Evolutionary conservation across 2,113 vertebrate genomes (phyloP).

Genomic region (Dicentrarchus labrax): DNA sequence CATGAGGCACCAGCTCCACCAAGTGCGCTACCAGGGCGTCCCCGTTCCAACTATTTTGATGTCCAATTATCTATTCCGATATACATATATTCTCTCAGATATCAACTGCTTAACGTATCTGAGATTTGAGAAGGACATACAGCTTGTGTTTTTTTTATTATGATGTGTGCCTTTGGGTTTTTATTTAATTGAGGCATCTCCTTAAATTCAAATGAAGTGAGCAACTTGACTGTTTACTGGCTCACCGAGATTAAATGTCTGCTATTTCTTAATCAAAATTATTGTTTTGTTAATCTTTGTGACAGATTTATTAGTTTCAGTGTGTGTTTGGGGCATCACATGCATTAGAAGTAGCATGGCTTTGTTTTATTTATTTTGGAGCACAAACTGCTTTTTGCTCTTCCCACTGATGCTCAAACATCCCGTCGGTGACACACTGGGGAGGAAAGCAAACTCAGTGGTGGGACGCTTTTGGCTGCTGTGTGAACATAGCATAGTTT

Average conservation of each 20-base stretch:
- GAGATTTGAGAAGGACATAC: not conserved
- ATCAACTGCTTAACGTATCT: not conserved
- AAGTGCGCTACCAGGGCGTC: no score
- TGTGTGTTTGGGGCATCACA: not conserved
- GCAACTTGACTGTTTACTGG: no score
- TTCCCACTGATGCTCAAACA: conserved; percentile 18
- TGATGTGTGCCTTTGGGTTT: not conserved
- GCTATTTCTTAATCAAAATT: not conserved
- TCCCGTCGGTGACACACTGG: not conserved
- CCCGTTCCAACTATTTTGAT: not conserved
- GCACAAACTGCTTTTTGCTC: not conserved
- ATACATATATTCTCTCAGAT: not conserved
- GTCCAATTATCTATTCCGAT: not conserved
- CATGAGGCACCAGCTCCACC: no score
- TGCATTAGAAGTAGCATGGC: not conserved
- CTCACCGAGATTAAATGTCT: not conserved
- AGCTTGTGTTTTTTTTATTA: not conserved
- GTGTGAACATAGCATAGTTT: conserved; percentile 45
- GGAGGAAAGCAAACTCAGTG: conserved; percentile 40
- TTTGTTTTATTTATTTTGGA: not conserved
- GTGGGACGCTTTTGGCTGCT: conserved; percentile 43
- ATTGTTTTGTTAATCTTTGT: not conserved
- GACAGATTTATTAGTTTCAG: not conserved
- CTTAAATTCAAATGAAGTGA: not conserved
- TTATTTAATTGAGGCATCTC: conserved; percentile 1